Evolutionary conservation across 2,113 vertebrate species (phyloP).

Genomic region (Misgurnus anguillicaudatus): DNA sequence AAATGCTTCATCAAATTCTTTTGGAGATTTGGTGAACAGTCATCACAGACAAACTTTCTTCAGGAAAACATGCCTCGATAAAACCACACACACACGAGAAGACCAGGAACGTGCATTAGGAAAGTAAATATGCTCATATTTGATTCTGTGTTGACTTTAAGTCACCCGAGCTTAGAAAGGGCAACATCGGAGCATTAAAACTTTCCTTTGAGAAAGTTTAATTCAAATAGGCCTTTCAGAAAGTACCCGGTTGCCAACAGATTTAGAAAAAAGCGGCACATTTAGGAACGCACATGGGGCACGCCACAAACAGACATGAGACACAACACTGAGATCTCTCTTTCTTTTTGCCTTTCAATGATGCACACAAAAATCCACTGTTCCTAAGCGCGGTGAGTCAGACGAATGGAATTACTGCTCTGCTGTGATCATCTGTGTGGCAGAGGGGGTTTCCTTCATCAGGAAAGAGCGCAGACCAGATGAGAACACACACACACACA

Average conservation of each 20-base stretch:
- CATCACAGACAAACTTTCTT: neutral
- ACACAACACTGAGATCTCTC: slow-evolving; percentile 39
- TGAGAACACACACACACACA: neutral
- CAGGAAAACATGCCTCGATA: neutral
- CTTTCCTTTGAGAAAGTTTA: neutral
- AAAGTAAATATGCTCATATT: neutral
- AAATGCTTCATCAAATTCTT: too few species aligned
- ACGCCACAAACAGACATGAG: slow-evolving; percentile 38
- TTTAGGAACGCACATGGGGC: slow-evolving; percentile 4
- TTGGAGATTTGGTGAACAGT: neutral
- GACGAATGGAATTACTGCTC: slow-evolving; percentile 54
- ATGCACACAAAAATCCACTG: slow-evolving; percentile 60
- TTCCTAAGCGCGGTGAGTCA: slow-evolving; percentile 58
- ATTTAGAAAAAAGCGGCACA: slow-evolving; percentile 36
- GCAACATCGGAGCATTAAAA: neutral
- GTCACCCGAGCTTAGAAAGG: slow-evolving; percentile 8
- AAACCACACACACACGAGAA: neutral
- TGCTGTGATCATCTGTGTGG: slow-evolving; percentile 52
- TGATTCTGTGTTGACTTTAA: neutral
- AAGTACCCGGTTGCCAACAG: neutral
- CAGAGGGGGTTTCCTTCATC: slow-evolving; percentile 58
- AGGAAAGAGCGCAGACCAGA: slow-evolving; percentile 51
- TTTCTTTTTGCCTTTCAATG: slow-evolving; percentile 43
- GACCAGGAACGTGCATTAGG: neutral
- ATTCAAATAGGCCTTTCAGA: slow-evolving; percentile 33